Conservation (phyloP, 2,888 invertebrate species). For the Mallateleia sp. region DNA sequence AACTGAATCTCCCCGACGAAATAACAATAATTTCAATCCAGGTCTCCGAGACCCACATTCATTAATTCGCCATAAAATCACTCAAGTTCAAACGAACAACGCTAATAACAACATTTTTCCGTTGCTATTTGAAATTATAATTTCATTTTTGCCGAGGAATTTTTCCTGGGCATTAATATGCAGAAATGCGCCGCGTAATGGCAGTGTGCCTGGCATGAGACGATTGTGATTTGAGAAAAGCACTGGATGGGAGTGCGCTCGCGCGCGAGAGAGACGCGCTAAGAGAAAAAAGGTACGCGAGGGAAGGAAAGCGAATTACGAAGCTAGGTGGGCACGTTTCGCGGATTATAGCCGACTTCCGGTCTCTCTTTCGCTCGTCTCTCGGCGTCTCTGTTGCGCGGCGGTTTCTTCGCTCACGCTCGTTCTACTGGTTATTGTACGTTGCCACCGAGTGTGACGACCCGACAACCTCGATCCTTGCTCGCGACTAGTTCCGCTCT, state of each 20-base stretch:
- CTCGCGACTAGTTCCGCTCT: slow-evolving; percentile 79
- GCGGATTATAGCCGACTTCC: slow-evolving; percentile 81
- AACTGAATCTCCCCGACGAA: no score
- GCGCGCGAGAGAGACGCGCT: slow-evolving; percentile 16
- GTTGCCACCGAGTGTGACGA: slow-evolving; percentile 87
- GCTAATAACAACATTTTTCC: slow-evolving; percentile 54
- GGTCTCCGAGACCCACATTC: not conserved
- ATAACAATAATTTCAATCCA: not conserved
- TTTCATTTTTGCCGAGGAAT: slow-evolving; percentile 65
- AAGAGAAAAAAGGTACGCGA: slow-evolving; percentile 22
- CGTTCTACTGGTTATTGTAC: slow-evolving; percentile 86
- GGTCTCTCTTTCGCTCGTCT: slow-evolving; percentile 73
- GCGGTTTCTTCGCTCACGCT: slow-evolving; percentile 77
- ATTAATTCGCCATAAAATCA: slow-evolving; percentile 12
- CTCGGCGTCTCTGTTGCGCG: slow-evolving; percentile 29
- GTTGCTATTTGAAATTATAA: slow-evolving; percentile 68
- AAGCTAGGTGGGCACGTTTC: slow-evolving; percentile 79
- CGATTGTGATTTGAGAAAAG: slow-evolving; percentile 65
- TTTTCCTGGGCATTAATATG: slow-evolving; percentile 69
- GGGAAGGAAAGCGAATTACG: slow-evolving; percentile 48
- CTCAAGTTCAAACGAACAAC: slow-evolving; percentile 17
- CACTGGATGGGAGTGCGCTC: slow-evolving; percentile 42
- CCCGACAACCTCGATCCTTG: slow-evolving; percentile 87
- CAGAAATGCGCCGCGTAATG: slow-evolving; percentile 65
- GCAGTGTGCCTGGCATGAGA: slow-evolving; percentile 55